These are phyloP conservation scores for Macrobrachium nipponense DNA, from an alignment of 1,140 invertebrate species.

Conservation along the genomic window DNA sequence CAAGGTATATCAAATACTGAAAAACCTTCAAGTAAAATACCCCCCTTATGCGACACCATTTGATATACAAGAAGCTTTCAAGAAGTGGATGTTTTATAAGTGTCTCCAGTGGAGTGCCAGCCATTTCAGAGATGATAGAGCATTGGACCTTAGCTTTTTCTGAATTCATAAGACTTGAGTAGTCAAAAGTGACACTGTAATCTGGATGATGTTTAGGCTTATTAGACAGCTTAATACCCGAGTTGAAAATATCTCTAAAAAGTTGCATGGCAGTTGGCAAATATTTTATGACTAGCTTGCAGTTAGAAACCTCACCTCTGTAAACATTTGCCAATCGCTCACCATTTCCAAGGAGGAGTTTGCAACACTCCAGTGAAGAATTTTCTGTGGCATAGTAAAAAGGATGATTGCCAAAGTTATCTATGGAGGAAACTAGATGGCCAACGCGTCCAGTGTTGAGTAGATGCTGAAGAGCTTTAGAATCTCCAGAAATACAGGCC, in stretches of 20 bases:
- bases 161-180: constrained; percentile 20
- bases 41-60: constrained; percentile 82
- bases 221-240: constrained; percentile 7
- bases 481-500: constrained; percentile 21
- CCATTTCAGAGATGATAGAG: constrained; percentile 42
- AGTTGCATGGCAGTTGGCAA: constrained; percentile 36
- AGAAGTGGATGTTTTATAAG: constrained; percentile 82
- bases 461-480: constrained; percentile 19
- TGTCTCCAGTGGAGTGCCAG: constrained; percentile 4
- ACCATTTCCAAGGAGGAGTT: constrained; percentile 40
- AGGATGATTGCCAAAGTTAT: constrained; percentile 26
- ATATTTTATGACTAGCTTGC: constrained; percentile 35
- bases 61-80: constrained; percentile 82
- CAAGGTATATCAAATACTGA: constrained; percentile 78
- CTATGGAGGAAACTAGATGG: constrained; percentile 1
- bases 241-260: constrained; percentile 27
- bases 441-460: constrained; percentile 13
- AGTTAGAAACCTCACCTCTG: constrained; percentile 19
- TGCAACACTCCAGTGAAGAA: constrained; percentile 38
- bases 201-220: constrained; percentile 27
- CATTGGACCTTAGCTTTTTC: constrained; percentile 19
- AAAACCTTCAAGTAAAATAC: constrained; percentile 79
- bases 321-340: constrained; percentile 34
- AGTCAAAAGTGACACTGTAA: constrained; percentile 36
- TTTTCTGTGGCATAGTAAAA: constrained; percentile 38